phyloP scores from a whole-genome alignment of 2,797 vertebrate genomes.

The Emydoidea blandingii region DNA sequence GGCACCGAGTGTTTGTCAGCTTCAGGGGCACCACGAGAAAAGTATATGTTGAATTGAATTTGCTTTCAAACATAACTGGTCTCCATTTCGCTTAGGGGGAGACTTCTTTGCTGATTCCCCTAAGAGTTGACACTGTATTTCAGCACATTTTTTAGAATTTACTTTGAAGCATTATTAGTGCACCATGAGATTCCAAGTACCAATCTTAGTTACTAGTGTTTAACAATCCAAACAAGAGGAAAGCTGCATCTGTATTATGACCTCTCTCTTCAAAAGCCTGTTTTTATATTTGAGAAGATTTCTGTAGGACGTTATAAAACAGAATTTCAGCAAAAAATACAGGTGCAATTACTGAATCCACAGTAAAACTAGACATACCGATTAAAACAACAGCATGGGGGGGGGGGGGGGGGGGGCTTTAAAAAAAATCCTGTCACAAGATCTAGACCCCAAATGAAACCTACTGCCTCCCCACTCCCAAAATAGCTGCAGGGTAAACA shows the following conservation, averaged over 20 bases:
- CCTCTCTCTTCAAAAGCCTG: neutral
- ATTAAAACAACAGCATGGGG: neutral
- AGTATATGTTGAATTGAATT: constrained; percentile 8
- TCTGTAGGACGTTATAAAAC: neutral
- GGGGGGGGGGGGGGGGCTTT: neutral
- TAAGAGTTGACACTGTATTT: neutral
- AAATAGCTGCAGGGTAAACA: constrained; percentile 27
- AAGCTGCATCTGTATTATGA: neutral
- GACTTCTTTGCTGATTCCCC: neutral
- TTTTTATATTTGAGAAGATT: neutral
- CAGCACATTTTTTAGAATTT: neutral
- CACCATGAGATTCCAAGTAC: neutral
- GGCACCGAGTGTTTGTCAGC: neutral
- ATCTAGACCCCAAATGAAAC: constrained; percentile 32
- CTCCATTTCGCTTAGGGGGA: neutral
- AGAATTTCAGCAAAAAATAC: constrained; percentile 29
- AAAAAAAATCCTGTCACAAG: constrained; percentile 42
- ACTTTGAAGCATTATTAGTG: neutral
- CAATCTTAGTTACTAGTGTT: neutral
- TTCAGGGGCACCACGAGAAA: neutral
- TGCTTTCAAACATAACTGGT: neutral
- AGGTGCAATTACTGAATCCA: neutral
- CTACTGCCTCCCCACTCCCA: neutral
- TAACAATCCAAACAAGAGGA: neutral
- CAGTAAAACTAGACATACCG: neutral